Base-by-base conservation (phyloP, 2,113 vertebrate genomes). In the Lepus americanus region DNA sequence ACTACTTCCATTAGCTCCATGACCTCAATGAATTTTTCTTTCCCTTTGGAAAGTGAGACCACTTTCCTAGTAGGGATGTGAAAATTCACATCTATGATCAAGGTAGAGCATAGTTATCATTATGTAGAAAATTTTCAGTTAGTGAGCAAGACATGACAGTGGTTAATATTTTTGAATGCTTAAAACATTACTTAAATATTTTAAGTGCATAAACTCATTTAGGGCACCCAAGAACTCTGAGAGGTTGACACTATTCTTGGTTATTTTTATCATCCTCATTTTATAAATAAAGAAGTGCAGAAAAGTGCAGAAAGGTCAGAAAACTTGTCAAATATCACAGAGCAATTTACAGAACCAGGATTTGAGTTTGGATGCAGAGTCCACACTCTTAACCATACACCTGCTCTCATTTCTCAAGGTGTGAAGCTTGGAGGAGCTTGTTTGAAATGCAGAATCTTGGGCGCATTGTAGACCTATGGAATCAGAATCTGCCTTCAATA, bases 401-500 rank as follows among this genome's bases (percentile, higher is more conserved):
- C 31, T 78, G 19, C 55, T 59, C 55, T 93, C 6, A 29, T 20
- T 49, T 90, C 63, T 69, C 8, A 66, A 67, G 25, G 19, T 83
- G 36, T 92, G 61, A 55, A 44, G 59, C 61, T 90, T 90, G 63
- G 73, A 67, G 4, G 36, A 87, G 27, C 23, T 83, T 69, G 19
- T 84, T 80, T 66, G 66, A 87, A 94, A 87, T 91, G 49, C 63
- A 92, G 85, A 90, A 16, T 92, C 55, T 61, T 82, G 70, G 51
- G 12, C 67, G 33, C 36, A 66, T 22, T 63, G 11, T 49, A 61
- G 49, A 66, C 23, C 27, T 82, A 44, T 27, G 72, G 55, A 93
- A 27, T 93, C 39, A 59, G 53, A 96, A 69, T 94, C 66, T 94
- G 55, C 27, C 70, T 95, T 92, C 66, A 82, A 77, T 73, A 84